phyloP scores from a whole-genome alignment of 1,140 invertebrate genomes.

The Hestina assimilis region DNA sequence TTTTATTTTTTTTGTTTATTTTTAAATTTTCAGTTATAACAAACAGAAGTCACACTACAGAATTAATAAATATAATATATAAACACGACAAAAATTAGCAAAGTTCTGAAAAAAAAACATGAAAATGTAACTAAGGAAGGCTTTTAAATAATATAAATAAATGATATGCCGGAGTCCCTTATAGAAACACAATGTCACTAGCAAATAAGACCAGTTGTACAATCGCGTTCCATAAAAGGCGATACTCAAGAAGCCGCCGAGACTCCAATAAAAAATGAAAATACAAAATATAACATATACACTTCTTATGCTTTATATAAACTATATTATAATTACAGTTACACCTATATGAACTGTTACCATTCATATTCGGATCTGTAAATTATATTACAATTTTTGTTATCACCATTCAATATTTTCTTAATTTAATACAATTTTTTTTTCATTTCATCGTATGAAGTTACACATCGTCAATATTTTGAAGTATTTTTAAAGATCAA shows the following conservation, averaged over 20 bases:
- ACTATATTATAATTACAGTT: constrained; percentile 75
- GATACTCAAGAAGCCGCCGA: constrained; percentile 11
- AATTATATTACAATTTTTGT: constrained; percentile 67
- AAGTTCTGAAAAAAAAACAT: constrained; percentile 52
- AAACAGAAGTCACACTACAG: constrained; percentile 74
- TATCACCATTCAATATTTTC: constrained; percentile 31
- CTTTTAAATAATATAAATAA: constrained; percentile 65
- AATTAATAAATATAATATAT: constrained; percentile 58
- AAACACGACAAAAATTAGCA: constrained; percentile 71
- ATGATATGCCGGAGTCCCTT: constrained; percentile 32
- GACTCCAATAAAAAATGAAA: constrained; percentile 51
- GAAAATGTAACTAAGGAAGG: constrained; percentile 64
- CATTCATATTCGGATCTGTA: constrained; percentile 63
- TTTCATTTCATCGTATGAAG: not conserved
- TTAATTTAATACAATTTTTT: not conserved
- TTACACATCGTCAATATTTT: not conserved
- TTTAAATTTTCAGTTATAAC: constrained; percentile 69
- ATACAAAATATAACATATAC: constrained; percentile 75
- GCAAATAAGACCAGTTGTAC: constrained; percentile 4
- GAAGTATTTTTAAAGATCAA: not conserved
- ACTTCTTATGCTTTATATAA: constrained; percentile 75
- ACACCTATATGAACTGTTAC: constrained; percentile 70
- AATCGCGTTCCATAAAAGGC: constrained; percentile 20
- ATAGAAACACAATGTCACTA: constrained; percentile 35
- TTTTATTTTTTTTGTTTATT: constrained; percentile 52